A percentile compares a stretch with the other conserved stretches of the same genome.
These are phyloP conservation scores for Colinus virginianus DNA, from an alignment of 2,113 vertebrate genomes.

Conservation along the genomic window DNA sequence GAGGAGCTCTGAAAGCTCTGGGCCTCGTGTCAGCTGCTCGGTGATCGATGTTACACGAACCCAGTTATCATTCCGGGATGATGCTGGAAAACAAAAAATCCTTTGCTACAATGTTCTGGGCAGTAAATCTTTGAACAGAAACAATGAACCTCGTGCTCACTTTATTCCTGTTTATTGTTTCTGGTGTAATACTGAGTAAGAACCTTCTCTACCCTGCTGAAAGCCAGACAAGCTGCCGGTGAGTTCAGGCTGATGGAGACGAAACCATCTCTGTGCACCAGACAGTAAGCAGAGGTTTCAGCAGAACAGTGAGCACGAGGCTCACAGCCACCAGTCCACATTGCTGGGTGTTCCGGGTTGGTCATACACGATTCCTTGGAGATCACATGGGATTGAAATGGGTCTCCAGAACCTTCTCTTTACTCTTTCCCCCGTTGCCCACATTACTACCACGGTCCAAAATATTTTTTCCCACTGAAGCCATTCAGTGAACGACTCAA, in stretches of 20 bases:
- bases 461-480: neutral
- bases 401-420: neutral
- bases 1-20: neutral
- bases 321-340: neutral
- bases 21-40: neutral
- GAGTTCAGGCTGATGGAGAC: neutral
- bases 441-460: neutral
- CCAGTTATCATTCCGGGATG: neutral
- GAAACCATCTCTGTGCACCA: neutral
- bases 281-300: neutral
- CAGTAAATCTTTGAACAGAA: neutral
- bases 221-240: neutral
- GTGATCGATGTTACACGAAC: neutral
- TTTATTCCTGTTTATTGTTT: neutral
- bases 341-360: neutral
- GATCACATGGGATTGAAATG: neutral
- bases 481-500: neutral
- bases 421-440: neutral
- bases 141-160: neutral
- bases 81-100: neutral
- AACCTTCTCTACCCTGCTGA: neutral
- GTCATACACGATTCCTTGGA: neutral
- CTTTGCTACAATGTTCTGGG: neutral
- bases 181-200: neutral
- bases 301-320: neutral